Conservation (phyloP, 2,888 invertebrate species). For the Eumacrocentrus americanus region DNA sequence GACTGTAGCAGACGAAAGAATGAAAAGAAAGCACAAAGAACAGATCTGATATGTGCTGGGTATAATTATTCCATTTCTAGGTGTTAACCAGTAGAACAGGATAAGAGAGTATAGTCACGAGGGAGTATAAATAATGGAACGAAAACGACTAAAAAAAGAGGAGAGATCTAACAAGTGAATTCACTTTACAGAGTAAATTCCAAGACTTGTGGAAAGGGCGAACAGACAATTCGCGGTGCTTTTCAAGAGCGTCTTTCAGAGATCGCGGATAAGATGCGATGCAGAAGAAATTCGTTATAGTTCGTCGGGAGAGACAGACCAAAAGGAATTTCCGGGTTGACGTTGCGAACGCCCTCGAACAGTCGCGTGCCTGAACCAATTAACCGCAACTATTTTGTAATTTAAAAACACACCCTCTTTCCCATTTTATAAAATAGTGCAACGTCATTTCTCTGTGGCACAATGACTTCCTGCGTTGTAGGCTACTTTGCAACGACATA, state of each 20-base stretch:
- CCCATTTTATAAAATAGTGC: background rate
- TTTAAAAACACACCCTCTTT: background rate
- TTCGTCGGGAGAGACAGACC: conserved; percentile 8
- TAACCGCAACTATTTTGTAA: conserved; percentile 21
- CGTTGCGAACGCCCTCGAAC: conserved; percentile 30
- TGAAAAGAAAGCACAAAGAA: background rate
- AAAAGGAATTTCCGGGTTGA: conserved; percentile 32
- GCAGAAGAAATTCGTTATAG: conserved; percentile 26
- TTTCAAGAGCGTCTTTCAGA: too few relatives aligned
- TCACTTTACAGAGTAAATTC: background rate
- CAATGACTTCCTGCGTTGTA: conserved; percentile 1
- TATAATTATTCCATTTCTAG: background rate
- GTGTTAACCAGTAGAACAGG: background rate
- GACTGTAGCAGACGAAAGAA: background rate
- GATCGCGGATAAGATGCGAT: conserved; percentile 33
- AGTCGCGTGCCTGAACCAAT: conserved; percentile 35
- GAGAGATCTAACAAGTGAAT: background rate
- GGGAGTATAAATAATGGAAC: background rate
- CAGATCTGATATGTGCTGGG: background rate
- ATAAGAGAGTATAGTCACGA: background rate
- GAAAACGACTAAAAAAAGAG: background rate
- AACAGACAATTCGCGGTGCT: background rate
- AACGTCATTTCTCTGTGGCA: background rate
- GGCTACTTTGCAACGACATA: background rate
- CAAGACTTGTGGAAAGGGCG: background rate